phyloP scores from a whole-genome alignment of 2,888 invertebrate genomes.

The Troilus luridus region DNA sequence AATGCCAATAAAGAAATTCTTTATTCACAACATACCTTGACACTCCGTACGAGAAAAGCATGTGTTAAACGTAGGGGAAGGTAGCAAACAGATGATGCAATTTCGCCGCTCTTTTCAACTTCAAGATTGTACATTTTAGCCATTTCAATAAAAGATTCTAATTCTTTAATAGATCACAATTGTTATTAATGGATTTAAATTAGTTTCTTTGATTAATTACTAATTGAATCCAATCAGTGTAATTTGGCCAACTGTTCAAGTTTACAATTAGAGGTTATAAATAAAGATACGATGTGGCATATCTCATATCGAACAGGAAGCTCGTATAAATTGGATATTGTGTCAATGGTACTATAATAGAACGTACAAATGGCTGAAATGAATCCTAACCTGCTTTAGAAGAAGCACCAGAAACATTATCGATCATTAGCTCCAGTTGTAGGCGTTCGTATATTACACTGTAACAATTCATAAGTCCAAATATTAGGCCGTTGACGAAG shows the following conservation, averaged over 20 bases:
- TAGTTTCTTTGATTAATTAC: conserved; percentile 11
- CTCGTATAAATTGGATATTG: conserved; percentile 1
- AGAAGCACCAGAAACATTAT: conserved; percentile 79
- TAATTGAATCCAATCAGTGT: not conserved
- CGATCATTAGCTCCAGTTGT: conserved; percentile 75
- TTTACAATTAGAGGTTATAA: not conserved
- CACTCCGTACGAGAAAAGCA: not conserved
- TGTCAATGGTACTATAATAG: conserved; percentile 36
- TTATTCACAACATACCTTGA: not conserved
- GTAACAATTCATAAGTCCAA: conserved; percentile 92
- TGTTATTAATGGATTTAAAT: conserved; percentile 5
- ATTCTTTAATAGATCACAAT: not conserved
- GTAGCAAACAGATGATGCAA: conserved; percentile 38
- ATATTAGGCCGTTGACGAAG: conserved; percentile 89
- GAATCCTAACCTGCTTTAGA: conserved; percentile 84
- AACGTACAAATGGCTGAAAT: conserved; percentile 32
- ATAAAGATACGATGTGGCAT: not conserved
- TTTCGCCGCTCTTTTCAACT: conserved; percentile 24
- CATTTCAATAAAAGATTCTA: not conserved
- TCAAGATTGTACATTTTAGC: not conserved
- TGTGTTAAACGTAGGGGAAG: conserved; percentile 35
- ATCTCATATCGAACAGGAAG: conserved; percentile 16
- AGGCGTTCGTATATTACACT: conserved; percentile 84
- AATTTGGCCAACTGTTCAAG: not conserved
- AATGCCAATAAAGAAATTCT: not conserved